A percentile compares a stretch with the other conserved stretches of the same genome.
Conservation (phyloP, 2,888 invertebrate species). For the Agonum fuliginosum region DNA sequence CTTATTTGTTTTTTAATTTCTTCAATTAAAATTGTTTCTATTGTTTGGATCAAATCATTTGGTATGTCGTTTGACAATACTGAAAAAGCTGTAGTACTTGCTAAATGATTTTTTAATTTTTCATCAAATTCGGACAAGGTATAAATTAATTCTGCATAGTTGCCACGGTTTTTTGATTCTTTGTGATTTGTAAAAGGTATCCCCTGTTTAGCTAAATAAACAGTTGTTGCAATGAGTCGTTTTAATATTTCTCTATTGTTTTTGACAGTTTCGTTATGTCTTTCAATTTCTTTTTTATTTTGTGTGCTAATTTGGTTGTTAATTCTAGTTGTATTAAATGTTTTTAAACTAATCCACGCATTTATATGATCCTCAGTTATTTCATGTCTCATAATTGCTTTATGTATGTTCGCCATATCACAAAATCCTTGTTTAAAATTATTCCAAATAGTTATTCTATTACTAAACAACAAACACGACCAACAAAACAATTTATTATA, state of each 20-base stretch:
- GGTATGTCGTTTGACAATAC: conserved; percentile 62
- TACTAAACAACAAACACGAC: conserved; percentile 29
- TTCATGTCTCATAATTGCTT: conserved; percentile 11
- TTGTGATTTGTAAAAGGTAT: conserved; percentile 60
- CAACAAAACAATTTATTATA: conserved; percentile 40
- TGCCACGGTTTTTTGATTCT: conserved; percentile 63
- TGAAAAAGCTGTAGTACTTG: conserved; percentile 62
- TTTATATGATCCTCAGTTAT: not conserved
- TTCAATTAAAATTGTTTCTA: conserved; percentile 56
- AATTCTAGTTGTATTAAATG: not conserved
- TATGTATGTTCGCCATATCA: conserved; percentile 16
- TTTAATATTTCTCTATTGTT: conserved; percentile 62
- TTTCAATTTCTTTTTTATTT: conserved; percentile 28
- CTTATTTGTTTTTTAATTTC: conserved; percentile 61
- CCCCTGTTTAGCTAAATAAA: conserved; percentile 61
- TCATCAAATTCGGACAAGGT: conserved; percentile 59
- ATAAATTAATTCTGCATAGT: conserved; percentile 62
- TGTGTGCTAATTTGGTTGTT: not conserved
- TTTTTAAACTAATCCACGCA: not conserved
- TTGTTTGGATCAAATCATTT: conserved; percentile 63
- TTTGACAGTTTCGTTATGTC: conserved; percentile 62
- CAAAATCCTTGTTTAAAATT: not conserved
- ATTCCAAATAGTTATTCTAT: conserved; percentile 9
- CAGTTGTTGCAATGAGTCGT: conserved; percentile 57
- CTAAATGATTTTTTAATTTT: conserved; percentile 61